Conservation (phyloP, 2,113 vertebrate species). For the Phalacrocorax brasilianus region DNA sequence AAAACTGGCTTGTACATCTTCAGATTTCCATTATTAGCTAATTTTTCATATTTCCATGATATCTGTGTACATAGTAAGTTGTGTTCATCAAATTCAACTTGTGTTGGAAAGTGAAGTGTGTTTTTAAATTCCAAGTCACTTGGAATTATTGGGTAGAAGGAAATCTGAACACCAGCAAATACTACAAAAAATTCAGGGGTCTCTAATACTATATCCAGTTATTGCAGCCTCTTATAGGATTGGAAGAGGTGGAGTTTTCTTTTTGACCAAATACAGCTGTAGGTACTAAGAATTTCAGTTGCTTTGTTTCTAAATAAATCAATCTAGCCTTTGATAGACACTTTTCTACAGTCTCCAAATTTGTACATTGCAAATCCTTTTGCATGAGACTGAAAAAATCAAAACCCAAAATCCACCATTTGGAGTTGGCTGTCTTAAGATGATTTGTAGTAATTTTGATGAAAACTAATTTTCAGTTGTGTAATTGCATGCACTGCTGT, state of each 20-base stretch:
- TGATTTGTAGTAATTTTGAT: neutral
- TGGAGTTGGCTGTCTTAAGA: neutral
- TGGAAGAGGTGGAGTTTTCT: neutral
- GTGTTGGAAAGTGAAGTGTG: neutral
- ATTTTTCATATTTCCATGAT: neutral
- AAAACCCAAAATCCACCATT: neutral
- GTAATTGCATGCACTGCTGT: neutral
- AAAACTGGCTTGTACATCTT: neutral
- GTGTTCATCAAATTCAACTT: neutral
- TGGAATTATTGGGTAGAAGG: neutral
- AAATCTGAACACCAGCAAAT: neutral
- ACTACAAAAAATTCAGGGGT: neutral
- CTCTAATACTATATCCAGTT: neutral
- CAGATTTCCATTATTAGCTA: neutral
- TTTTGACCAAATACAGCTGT: neutral
- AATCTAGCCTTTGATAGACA: neutral
- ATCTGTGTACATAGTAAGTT: neutral
- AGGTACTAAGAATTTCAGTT: neutral
- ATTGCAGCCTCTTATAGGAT: neutral
- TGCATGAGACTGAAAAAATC: neutral
- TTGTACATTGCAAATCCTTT: neutral
- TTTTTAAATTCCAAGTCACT: neutral
- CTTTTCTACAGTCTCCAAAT: neutral
- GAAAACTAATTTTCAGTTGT: neutral
- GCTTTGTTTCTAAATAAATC: neutral